A percentile compares a stretch with the other conserved stretches of the same genome.
phyloP scores from a whole-genome alignment of 2,113 vertebrate species.

The Nycticryphes semicollaris region DNA sequence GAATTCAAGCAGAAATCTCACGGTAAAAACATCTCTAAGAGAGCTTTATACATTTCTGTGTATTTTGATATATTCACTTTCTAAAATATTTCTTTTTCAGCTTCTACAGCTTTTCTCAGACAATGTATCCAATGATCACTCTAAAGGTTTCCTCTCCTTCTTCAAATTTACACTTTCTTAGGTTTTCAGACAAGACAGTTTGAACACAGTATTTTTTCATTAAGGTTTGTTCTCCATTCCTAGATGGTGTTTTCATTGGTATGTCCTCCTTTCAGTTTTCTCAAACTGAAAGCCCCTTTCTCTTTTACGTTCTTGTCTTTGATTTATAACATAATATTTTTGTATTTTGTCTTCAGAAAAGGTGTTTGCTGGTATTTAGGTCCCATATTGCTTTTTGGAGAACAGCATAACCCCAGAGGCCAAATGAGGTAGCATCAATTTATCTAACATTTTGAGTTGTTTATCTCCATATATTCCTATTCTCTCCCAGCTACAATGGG shows the following conservation, averaged over 20 bases:
- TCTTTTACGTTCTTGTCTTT: background rate
- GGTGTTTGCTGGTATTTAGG: background rate
- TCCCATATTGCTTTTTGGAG: background rate
- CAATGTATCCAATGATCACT: background rate
- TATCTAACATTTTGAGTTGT: background rate
- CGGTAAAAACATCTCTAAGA: background rate
- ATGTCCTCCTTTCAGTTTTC: constrained; percentile 3
- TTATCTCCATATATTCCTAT: no score
- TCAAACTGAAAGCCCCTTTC: background rate
- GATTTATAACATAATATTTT: constrained; percentile 21
- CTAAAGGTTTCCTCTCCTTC: background rate
- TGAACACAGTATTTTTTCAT: constrained; percentile 21
- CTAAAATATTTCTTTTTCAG: background rate
- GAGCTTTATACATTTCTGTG: background rate
- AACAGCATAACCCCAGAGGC: background rate
- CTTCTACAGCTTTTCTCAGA: background rate
- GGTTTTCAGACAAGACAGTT: background rate
- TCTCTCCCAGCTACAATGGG: no score
- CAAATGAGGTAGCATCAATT: background rate
- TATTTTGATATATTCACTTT: background rate
- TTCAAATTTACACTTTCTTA: constrained; percentile 39
- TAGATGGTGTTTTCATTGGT: background rate
- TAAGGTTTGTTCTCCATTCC: background rate
- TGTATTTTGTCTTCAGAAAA: background rate
- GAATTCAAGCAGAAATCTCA: background rate